phyloP scores from a whole-genome alignment of 2,113 vertebrate species.

The Halichoeres trimaculatus region DNA sequence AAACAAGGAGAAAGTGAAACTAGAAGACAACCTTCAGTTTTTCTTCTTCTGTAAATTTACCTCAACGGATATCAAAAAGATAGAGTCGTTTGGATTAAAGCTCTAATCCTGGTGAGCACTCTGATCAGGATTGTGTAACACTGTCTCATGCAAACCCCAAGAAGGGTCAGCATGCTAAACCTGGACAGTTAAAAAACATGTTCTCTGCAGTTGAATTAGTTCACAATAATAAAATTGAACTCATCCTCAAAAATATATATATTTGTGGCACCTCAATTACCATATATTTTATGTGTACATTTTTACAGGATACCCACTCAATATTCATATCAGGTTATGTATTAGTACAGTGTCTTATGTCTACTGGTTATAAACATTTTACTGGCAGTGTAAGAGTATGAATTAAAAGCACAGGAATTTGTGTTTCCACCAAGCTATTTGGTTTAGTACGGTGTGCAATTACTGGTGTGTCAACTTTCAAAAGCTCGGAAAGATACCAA shows the following conservation, averaged over 20 bases:
- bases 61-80: background rate
- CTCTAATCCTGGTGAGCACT: background rate
- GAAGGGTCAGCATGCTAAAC: background rate
- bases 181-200: background rate
- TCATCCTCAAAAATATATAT: background rate
- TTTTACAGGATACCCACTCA: background rate
- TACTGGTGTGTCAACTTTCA: no score
- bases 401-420: background rate
- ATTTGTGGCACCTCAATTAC: background rate
- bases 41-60: background rate
- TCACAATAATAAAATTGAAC: background rate
- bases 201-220: background rate
- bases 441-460: no score
- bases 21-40: background rate
- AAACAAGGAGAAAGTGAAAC: background rate
- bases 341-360: background rate
- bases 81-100: background rate
- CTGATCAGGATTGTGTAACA: background rate
- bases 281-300: background rate
- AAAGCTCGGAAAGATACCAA: no score
- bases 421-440: no score
- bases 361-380: constrained; percentile 25
- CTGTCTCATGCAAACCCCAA: background rate
- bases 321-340: background rate
- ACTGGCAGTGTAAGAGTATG: constrained; percentile 41